Percentiles rank a stretch among this genome's conserved stretches.
phyloP scores from a whole-genome alignment of 2,113 vertebrate species.

The Apodemus sylvaticus region DNA sequence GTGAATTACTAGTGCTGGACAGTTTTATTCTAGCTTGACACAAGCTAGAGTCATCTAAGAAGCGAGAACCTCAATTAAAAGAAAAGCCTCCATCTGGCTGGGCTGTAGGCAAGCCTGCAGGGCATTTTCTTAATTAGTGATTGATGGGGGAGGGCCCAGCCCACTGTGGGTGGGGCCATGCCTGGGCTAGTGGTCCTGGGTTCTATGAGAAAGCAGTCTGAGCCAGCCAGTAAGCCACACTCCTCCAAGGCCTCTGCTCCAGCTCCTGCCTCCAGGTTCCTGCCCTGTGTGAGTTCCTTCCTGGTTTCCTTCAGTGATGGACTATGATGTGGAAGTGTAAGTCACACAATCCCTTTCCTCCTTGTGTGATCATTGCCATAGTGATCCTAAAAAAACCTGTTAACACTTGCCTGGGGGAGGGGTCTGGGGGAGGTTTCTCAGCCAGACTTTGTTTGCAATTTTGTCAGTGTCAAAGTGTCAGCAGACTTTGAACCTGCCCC shows the following conservation, averaged over 20 bases:
- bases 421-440: slow-evolving; percentile 2
- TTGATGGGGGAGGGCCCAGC: background rate
- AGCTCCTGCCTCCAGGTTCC: background rate
- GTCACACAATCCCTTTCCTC: background rate
- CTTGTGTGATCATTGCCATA: background rate
- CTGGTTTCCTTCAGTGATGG: background rate
- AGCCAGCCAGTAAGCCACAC: background rate
- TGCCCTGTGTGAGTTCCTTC: background rate
- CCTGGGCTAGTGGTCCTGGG: background rate
- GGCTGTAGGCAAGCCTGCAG: background rate
- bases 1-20: background rate
- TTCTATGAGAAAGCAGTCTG: background rate
- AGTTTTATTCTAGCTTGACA: background rate
- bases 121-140: background rate
- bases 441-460: slow-evolving; percentile 4
- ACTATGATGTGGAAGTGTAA: background rate
- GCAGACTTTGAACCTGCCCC: background rate
- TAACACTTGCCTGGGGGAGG: slow-evolving; percentile 6
- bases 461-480: background rate
- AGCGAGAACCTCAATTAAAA: background rate
- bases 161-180: no score
- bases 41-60: background rate
- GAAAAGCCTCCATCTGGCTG: no score
- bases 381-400: background rate
- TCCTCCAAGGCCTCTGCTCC: background rate